Evolutionary conservation across 2,113 vertebrate genomes (phyloP).

Genomic region (Vulpes ferrilata): DNA sequence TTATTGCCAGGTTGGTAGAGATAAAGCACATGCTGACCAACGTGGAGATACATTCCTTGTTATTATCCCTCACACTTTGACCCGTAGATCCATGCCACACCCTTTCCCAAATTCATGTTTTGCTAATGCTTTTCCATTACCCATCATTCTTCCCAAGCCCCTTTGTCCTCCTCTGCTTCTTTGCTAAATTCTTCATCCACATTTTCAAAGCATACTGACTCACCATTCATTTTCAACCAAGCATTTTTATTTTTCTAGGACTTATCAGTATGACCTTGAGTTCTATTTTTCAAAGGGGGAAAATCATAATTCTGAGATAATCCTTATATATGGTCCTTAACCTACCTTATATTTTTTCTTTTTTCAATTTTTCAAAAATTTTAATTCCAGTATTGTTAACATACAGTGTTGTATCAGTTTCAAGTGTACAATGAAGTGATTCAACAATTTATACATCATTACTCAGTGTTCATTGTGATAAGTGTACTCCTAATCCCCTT

Average conservation of each 20-base stretch:
- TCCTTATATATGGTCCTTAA: background rate
- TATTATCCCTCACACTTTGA: background rate
- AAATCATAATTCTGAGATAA: background rate
- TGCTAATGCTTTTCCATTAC: background rate
- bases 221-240: background rate
- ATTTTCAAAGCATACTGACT: background rate
- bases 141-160: background rate
- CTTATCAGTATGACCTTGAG: background rate
- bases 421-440: background rate
- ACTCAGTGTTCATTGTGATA: background rate
- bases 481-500: background rate
- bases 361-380: background rate
- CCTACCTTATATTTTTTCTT: background rate
- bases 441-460: background rate
- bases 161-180: too few species aligned
- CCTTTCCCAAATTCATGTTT: background rate
- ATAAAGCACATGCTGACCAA: background rate
- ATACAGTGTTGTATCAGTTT: background rate
- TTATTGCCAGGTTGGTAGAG: background rate
- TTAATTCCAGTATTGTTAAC: background rate
- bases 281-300: background rate
- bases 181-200: background rate
- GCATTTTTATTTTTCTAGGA: background rate
- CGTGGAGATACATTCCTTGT: background rate
- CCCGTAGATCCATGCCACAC: background rate